Evolutionary conservation across 92 coral and sea anemone genomes (phyloP), one percentile per base, ranked within the genome.

Genomic region (Bergia puertoricense): DNA sequence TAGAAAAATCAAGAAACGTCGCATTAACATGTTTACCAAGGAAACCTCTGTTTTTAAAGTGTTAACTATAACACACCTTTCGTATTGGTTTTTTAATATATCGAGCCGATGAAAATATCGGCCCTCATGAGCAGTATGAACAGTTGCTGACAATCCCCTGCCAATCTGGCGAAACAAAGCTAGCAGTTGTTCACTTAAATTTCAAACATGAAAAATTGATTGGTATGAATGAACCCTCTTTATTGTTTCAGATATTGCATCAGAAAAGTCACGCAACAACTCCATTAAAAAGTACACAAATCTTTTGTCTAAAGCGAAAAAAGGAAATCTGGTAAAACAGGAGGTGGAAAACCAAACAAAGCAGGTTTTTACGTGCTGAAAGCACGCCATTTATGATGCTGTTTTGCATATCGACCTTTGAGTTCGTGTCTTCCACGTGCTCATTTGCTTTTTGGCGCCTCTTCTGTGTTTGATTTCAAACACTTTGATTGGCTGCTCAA

Each of bases 401-500:
- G 74, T 65, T 59, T 81, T 81, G 75, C 36, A 67, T 67, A 57
- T 30, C 50, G 51, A 37, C 51, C 62, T 18, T 79, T 56, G 83
- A 11, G 83, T 41, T 62, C 75, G 9, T 65, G 73, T 13, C 42
- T 13, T 51, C 74, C 87, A 84, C 78, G 78, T 84, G 87, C 51
- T 23, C 42, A 41, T 23, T 30, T 84, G 79, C 59, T 69, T 54
- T 84, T 84, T 82, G 86, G 87, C 87, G 78, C 78, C 87, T 18
- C n/a, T 71, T 84, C 8, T 14, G 11, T 39, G 48, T 84, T 75
- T 42, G 51, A 43, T 66, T 8, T 30, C 23, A 39, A 38, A 1
- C 75, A 62, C 9, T 68, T 45, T 67, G 44, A 82, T 82, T 82
- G 86, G 86, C n/a, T 71, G 76, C 59, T 43, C n/a, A 18, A 3